Conservation (phyloP, 2,113 vertebrate species). For the Corynorhinus townsendii region DNA sequence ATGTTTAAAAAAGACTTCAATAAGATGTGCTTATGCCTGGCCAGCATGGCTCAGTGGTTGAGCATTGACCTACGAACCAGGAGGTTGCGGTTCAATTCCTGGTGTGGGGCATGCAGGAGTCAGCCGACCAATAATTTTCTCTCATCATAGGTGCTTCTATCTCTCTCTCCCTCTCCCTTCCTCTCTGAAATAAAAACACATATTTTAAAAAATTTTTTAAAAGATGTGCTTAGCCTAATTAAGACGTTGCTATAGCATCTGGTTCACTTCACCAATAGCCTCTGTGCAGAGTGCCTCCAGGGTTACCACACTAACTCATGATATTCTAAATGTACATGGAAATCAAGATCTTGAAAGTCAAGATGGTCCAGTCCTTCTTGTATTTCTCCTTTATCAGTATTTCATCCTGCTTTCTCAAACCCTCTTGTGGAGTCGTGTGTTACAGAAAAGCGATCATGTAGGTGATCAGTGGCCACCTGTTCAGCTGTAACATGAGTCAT, state of each 20-base stretch:
- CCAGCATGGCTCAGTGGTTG: too few species aligned
- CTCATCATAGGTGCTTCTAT: too few species aligned
- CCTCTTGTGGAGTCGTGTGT: accelerated
- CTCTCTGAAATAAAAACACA: neutral
- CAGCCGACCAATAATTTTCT: too few species aligned
- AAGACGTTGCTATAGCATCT: accelerated
- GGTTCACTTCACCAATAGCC: too few species aligned
- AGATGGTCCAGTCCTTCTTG: neutral
- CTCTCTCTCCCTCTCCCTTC: too few species aligned
- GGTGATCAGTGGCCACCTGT: too few species aligned
- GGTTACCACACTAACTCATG: accelerated
- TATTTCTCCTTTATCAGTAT: neutral
- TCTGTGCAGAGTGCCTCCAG: accelerated
- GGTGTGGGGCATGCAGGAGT: too few species aligned
- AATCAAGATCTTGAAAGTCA: neutral
- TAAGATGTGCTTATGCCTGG: neutral
- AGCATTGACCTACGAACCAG: too few species aligned
- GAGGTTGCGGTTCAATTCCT: too few species aligned
- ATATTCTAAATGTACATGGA: neutral
- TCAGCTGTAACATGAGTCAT: neutral
- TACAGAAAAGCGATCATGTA: accelerated
- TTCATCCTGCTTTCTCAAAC: neutral
- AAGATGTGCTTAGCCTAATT: accelerated
- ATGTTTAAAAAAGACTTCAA: neutral
- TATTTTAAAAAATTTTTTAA: neutral